Percentiles rank a stretch among this genome's conserved stretches.
Conservation (phyloP, 1,140 invertebrate species). For the Drosophila tropicalis region DNA sequence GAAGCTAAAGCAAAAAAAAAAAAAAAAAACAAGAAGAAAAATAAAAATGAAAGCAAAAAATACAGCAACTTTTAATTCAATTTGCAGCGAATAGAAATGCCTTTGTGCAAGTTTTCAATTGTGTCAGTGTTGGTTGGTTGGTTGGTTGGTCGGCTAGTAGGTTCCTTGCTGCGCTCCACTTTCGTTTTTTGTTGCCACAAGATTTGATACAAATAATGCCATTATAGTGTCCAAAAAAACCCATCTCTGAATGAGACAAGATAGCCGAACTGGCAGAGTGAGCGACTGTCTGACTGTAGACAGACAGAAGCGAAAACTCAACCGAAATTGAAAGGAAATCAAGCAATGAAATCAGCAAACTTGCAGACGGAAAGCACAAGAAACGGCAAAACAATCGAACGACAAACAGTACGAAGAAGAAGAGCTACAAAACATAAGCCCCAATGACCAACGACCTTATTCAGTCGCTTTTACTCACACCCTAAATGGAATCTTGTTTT, state of each 20-base stretch:
- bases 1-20: slow-evolving; percentile 15
- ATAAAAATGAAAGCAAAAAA: slow-evolving; percentile 19
- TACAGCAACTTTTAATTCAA: slow-evolving; percentile 69
- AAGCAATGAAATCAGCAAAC: slow-evolving; percentile 65
- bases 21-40: slow-evolving; percentile 2
- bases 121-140: slow-evolving; percentile 53
- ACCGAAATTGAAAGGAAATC: slow-evolving; percentile 36
- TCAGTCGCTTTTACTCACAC: background rate
- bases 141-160: background rate
- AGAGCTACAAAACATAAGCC: background rate
- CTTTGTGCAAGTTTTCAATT: slow-evolving; percentile 71
- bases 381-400: slow-evolving; percentile 46
- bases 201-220: slow-evolving; percentile 74
- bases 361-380: slow-evolving; percentile 55
- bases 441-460: background rate
- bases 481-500: background rate
- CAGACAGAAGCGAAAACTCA: slow-evolving; percentile 17
- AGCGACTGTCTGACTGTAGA: slow-evolving; percentile 21
- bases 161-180: slow-evolving; percentile 41
- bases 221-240: slow-evolving; percentile 64
- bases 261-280: background rate
- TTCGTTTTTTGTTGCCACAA: slow-evolving; percentile 62
- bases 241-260: slow-evolving; percentile 49
- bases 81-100: slow-evolving; percentile 57
- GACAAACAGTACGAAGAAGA: background rate